Percentiles rank a stretch among this genome's conserved stretches.
phyloP scores from a whole-genome alignment of 2,113 vertebrate genomes.

The Boleophthalmus pectinirostris region DNA sequence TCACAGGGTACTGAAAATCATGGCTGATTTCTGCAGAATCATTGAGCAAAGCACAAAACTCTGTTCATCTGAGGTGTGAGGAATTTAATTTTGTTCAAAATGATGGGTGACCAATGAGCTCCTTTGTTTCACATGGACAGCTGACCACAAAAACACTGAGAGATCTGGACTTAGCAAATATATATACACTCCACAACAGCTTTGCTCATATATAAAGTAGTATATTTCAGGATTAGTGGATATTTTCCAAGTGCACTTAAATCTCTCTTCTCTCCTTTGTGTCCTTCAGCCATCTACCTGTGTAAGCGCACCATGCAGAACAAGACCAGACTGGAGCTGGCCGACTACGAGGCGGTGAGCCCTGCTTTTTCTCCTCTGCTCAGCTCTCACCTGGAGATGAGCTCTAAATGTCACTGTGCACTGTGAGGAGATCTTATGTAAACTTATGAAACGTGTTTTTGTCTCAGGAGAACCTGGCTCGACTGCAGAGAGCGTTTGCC shows the following conservation, averaged over 20 bases:
- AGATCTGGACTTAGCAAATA: no score
- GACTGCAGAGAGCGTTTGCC: conserved; percentile 96
- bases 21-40: no score
- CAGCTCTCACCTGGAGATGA: not conserved
- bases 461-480: conserved; percentile 92
- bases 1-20: no score
- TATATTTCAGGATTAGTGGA: not conserved
- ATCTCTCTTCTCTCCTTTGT: conserved; percentile 3
- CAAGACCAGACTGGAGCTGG: conserved; percentile 96
- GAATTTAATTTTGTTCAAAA: no score
- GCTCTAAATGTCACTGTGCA: not conserved
- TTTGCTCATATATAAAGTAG: not conserved
- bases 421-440: conserved; percentile 15
- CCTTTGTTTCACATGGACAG: no score
- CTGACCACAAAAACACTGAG: no score
- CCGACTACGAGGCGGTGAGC: conserved; percentile 98
- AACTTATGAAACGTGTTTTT: not conserved
- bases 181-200: no score
- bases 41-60: no score
- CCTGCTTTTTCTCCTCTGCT: conserved; percentile 7
- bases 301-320: conserved; percentile 99
- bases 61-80: no score
- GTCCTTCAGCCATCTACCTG: conserved; percentile 91
- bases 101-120: no score
- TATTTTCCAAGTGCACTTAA: not conserved